These are phyloP conservation scores for Melanotaenia nigrans DNA, from an alignment of 2,797 vertebrate genomes.

Conservation along the genomic window DNA sequence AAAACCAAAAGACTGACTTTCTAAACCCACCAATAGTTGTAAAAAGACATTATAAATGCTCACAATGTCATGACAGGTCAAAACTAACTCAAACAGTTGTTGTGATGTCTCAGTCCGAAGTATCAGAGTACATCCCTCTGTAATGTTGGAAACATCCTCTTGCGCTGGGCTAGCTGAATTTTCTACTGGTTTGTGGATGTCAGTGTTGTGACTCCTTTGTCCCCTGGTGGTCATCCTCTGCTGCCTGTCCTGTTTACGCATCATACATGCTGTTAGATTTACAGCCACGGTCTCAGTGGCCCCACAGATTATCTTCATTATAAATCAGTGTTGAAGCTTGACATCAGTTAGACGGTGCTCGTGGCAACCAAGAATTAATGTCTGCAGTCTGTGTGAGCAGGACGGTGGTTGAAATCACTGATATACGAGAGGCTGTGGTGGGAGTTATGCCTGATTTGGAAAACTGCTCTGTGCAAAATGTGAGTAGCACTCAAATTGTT, in stretches of 20 bases:
- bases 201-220: constrained; percentile 42
- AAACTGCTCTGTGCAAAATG: constrained; percentile 35
- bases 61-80: background rate
- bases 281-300: constrained; percentile 73
- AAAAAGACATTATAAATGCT: background rate
- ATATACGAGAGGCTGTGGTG: constrained; percentile 39
- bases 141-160: background rate
- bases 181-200: constrained; percentile 50
- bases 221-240: constrained; percentile 76
- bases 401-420: constrained; percentile 34
- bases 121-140: background rate
- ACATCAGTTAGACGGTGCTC: constrained; percentile 36
- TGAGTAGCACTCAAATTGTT: constrained; percentile 29
- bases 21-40: background rate
- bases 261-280: constrained; percentile 82
- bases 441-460: constrained; percentile 26
- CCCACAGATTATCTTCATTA: constrained; percentile 82
- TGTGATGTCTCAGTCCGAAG: background rate
- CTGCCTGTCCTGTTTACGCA: constrained; percentile 87
- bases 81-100: background rate
- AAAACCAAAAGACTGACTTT: background rate
- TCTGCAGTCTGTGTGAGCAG: constrained; percentile 21
- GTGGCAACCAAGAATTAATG: constrained; percentile 20
- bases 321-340: constrained; percentile 47
- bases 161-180: background rate